phyloP scores from a whole-genome alignment of 2,797 vertebrate genomes.

The Acanthornis magna region DNA sequence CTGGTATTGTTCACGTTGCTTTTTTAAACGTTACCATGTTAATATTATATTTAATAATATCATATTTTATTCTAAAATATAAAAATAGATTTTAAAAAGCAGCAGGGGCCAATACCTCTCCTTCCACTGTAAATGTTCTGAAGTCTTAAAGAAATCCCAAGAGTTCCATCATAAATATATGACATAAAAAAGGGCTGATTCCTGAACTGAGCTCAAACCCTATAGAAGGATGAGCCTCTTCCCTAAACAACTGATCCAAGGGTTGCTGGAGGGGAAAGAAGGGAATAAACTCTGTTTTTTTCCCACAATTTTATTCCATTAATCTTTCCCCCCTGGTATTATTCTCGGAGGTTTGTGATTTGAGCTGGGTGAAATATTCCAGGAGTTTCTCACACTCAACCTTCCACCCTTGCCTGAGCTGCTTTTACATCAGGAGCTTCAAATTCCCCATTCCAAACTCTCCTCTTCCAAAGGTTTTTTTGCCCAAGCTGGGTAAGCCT shows the following conservation, averaged over 20 bases:
- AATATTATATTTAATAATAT: neutral
- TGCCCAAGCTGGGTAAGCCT: neutral
- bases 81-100: neutral
- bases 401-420: rapidly evolving
- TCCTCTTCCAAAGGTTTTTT: neutral
- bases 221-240: neutral
- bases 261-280: neutral
- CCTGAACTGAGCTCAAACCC: neutral
- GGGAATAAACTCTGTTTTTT: neutral
- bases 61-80: neutral
- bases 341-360: neutral
- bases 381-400: neutral
- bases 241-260: neutral
- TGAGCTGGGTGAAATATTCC: neutral
- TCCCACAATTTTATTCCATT: neutral
- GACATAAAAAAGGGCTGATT: neutral
- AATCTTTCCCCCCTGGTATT: neutral
- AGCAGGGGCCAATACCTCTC: neutral
- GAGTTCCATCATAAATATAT: neutral
- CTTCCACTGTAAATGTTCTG: neutral
- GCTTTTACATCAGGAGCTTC: neutral
- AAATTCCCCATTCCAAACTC: neutral
- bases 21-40: neutral
- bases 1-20: neutral
- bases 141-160: neutral